These are phyloP conservation scores for Perognathus longimembris DNA, from an alignment of 2,113 vertebrate species.

Conservation along the genomic window DNA sequence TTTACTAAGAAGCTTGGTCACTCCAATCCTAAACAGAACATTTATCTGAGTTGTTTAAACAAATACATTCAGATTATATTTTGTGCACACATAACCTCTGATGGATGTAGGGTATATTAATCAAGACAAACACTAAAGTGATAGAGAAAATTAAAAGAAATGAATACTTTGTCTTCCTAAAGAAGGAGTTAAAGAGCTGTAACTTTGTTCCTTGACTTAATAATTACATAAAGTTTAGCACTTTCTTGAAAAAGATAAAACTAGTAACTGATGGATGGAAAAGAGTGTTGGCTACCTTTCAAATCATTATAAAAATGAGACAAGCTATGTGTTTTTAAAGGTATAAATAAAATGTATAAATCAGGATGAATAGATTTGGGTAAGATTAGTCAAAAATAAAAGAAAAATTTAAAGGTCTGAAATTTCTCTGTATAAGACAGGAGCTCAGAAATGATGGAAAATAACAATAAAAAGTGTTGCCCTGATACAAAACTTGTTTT, in stretches of 20 bases:
- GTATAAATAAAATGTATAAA: not conserved
- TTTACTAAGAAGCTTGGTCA: not conserved
- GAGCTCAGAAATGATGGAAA: not conserved
- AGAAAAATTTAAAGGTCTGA: not conserved
- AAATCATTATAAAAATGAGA: not conserved
- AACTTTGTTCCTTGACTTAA: not conserved
- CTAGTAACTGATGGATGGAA: not conserved
- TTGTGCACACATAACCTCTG: not conserved
- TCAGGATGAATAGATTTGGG: not conserved
- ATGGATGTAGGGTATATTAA: not conserved
- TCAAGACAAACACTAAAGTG: not conserved
- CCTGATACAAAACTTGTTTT: not conserved
- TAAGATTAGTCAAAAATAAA: not conserved
- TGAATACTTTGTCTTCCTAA: constrained; percentile 5
- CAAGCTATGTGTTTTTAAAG: constrained; percentile 14
- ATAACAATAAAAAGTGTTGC: not conserved
- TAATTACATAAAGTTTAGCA: not conserved
- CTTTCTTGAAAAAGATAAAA: constrained; percentile 11
- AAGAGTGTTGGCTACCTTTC: not conserved
- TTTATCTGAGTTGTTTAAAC: not conserved
- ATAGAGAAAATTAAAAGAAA: not conserved
- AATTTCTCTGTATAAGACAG: not conserved
- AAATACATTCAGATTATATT: not conserved
- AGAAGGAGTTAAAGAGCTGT: not conserved
- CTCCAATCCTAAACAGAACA: not conserved